phyloP scores from a whole-genome alignment of 2,113 vertebrate species.

The Chauna torquata region DNA sequence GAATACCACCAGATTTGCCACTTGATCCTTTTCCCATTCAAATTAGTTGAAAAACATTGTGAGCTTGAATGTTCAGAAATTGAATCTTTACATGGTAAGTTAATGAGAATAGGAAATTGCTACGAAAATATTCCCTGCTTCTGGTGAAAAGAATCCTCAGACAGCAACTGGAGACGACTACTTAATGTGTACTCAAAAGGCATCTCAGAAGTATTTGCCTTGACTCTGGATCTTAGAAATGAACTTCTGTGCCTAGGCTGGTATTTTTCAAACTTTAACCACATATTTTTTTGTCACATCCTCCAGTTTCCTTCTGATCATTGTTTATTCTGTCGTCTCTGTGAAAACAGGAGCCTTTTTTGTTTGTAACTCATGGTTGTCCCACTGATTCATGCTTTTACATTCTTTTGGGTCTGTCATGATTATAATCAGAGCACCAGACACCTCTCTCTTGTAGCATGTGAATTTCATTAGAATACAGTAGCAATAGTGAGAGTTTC shows the following conservation, averaged over 20 bases:
- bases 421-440: slow-evolving; percentile 31
- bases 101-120: slow-evolving; percentile 55
- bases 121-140: slow-evolving; percentile 48
- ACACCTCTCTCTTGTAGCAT: slow-evolving; percentile 29
- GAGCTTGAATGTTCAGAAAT: slow-evolving; percentile 1
- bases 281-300: slow-evolving; percentile 57
- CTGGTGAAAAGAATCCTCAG: slow-evolving; percentile 64
- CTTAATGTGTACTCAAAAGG: slow-evolving; percentile 61
- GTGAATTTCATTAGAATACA: slow-evolving; percentile 21
- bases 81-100: background rate
- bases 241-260: slow-evolving; percentile 62
- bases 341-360: slow-evolving; percentile 63
- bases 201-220: slow-evolving; percentile 63
- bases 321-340: slow-evolving; percentile 54
- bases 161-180: slow-evolving; percentile 60
- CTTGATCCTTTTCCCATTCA: slow-evolving; percentile 35
- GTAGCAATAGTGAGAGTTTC: slow-evolving; percentile 50
- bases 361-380: slow-evolving; percentile 27
- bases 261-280: slow-evolving; percentile 67
- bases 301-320: slow-evolving; percentile 62
- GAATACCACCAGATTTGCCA: background rate
- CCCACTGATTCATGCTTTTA: slow-evolving; percentile 59
- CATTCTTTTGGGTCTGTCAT: slow-evolving; percentile 19
- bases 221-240: slow-evolving; percentile 48
- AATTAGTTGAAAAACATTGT: slow-evolving; percentile 10